phyloP scores from a whole-genome alignment of 53 echinoderm and acorn worm genomes.

The Luidia sarsii region DNA sequence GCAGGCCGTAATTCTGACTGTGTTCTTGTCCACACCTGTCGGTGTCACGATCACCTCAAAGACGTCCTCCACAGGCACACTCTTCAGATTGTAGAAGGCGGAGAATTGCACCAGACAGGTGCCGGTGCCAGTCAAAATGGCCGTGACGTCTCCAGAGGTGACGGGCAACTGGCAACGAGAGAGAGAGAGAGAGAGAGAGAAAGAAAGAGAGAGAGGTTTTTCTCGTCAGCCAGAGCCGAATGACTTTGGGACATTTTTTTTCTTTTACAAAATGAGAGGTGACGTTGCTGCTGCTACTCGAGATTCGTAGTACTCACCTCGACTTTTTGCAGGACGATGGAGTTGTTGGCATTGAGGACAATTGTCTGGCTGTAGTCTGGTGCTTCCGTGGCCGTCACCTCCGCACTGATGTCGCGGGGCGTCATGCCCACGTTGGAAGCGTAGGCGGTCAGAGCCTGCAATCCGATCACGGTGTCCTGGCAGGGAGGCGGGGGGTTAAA shows the following conservation, averaged over 20 bases:
- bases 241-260: background rate
- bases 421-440: slow-evolving; percentile 37
- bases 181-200: background rate
- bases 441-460: slow-evolving; percentile 76
- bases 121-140: slow-evolving; percentile 58
- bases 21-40: slow-evolving; percentile 43
- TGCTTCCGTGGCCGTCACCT: slow-evolving; percentile 49
- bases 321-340: slow-evolving; percentile 73
- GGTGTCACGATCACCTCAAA: slow-evolving; percentile 55
- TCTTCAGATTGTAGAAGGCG: slow-evolving; percentile 64
- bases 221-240: background rate
- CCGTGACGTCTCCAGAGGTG: slow-evolving; percentile 47
- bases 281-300: no score
- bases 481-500: background rate
- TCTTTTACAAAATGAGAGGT: no score
- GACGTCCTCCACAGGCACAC: slow-evolving; percentile 20
- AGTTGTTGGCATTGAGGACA: slow-evolving; percentile 59
- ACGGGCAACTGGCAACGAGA: slow-evolving; percentile 57
- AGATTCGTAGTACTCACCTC: no score
- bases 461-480: slow-evolving; percentile 91
- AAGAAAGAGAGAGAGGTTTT: background rate
- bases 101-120: slow-evolving; percentile 69
- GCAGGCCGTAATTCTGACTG: slow-evolving; percentile 55
- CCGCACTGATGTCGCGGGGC: slow-evolving; percentile 32
- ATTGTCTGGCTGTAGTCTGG: slow-evolving; percentile 36